Evolutionary conservation across 30 jellyfish, hydroid and myxozoan species (phyloP).

Genomic region (Hydra vulgaris): DNA sequence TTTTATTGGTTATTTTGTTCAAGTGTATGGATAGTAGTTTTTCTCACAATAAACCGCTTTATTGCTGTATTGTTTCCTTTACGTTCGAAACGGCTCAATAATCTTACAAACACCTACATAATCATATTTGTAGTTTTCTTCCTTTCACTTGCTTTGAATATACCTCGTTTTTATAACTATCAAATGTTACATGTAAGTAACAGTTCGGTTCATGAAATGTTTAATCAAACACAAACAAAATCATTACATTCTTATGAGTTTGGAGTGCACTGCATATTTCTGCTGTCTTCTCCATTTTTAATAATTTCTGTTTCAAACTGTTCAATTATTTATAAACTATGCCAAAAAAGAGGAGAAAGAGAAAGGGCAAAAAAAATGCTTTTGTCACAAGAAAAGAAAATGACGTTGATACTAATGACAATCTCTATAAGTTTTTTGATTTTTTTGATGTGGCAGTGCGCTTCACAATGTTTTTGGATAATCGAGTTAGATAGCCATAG

Average conservation of each 20-base stretch:
- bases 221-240: neutral
- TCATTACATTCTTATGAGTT: slow-evolving; percentile 29
- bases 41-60: slow-evolving; percentile 52
- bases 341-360: neutral
- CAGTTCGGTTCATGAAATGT: neutral
- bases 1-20: slow-evolving; percentile 48
- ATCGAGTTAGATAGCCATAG: slow-evolving; percentile 10
- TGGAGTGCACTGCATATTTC: slow-evolving; percentile 71
- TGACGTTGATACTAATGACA: slow-evolving; percentile 47
- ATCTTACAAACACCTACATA: slow-evolving; percentile 26
- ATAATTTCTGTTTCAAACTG: slow-evolving; percentile 41
- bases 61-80: slow-evolving; percentile 49
- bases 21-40: slow-evolving; percentile 54
- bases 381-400: slow-evolving; percentile 47
- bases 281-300: slow-evolving; percentile 58
- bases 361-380: neutral
- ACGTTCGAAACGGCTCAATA: slow-evolving; percentile 31
- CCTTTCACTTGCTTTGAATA: slow-evolving; percentile 42
- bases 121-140: slow-evolving; percentile 32
- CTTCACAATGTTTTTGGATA: slow-evolving; percentile 71
- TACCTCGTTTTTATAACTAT: slow-evolving; percentile 61
- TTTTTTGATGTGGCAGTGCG: slow-evolving; percentile 80
- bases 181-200: too few relatives aligned
- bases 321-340: slow-evolving; percentile 12
- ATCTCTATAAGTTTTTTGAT: slow-evolving; percentile 46